Evolutionary conservation across 2,888 invertebrate genomes (phyloP), one percentile per base, ranked within the genome.

Genomic region (Leptopilina syphax): DNA sequence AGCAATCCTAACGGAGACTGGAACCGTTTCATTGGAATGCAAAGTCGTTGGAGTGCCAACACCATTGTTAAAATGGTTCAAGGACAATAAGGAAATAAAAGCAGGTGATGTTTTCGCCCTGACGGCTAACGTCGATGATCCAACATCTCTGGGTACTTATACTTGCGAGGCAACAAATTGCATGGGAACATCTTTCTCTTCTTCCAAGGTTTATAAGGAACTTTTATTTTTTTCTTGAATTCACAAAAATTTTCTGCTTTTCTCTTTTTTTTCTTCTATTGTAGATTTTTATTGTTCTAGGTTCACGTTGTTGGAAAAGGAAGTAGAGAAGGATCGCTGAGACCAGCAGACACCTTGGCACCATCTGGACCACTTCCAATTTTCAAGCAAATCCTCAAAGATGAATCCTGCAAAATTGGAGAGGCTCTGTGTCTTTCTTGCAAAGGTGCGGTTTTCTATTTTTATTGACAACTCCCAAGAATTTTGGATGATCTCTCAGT

Each of bases 11-110:
- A 97, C 97, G 0, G 96, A 97, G 89, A 96, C 96, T 86, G 98
- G 98, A 65, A 97, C 97, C 0, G 98, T 98, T 12, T 96, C 97
- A 0, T 93, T 98, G 83, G 97, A 97, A 92, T 98, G 98, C 91
- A 98, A 98, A 91, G 97, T 97, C 27, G 95, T 97, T 77, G 97
- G 97, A 18, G 96, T 97, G n/a, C 97, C 98, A 1, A 97, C 97
- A 0, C 96, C 96, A 0, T 94, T 95, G 27, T 90, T 96, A 80
- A 93, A 95, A 81, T 96, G 96, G 96, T 96, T 95, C 91, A 96
- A 97, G 93, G 97, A 97, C 91, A 96, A 96, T 81, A 95, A 95
- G 83, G 97, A 97, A 91, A 97, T 97, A 84, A 96, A 96, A 91
- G 97, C 97, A 0, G 97, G 97, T 0, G 97, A 97, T 90, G 96